Conservation (phyloP, 2,888 invertebrate species). For the Electrophaes corylata region DNA sequence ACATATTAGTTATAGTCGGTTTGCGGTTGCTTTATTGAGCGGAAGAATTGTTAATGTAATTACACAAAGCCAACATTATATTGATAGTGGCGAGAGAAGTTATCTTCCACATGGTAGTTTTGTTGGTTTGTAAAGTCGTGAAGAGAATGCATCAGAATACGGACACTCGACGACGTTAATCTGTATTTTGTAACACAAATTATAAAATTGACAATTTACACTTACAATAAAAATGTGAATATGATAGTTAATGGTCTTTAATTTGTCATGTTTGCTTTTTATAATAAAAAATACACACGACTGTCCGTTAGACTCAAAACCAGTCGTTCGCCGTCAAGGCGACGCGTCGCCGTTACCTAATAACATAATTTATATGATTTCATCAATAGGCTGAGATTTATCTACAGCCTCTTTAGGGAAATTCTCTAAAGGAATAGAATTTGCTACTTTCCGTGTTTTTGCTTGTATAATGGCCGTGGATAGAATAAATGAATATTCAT, state of each 20-base stretch:
- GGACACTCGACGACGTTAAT: too few relatives aligned
- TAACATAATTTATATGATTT: conserved; percentile 19
- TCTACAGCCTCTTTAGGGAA: conserved; percentile 21
- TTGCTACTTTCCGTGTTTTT: conserved; percentile 17
- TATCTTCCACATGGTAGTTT: conserved; percentile 27
- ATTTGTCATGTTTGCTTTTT: too few relatives aligned
- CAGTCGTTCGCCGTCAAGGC: neutral
- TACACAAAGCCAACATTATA: conserved; percentile 22
- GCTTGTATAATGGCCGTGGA: conserved; percentile 11
- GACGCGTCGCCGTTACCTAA: conserved; percentile 4
- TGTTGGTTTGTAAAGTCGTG: too few relatives aligned
- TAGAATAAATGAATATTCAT: conserved; percentile 26
- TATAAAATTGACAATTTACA: too few relatives aligned
- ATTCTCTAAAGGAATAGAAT: conserved; percentile 10
- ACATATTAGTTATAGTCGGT: conserved; percentile 27
- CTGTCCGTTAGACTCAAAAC: too few relatives aligned
- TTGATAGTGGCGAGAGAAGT: conserved; percentile 14
- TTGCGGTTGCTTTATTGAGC: conserved; percentile 31
- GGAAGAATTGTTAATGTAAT: conserved; percentile 41
- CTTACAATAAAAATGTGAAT: too few relatives aligned
- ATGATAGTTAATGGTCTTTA: too few relatives aligned
- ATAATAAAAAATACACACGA: too few relatives aligned
- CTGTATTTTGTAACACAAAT: too few relatives aligned
- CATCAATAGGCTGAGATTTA: conserved; percentile 31
- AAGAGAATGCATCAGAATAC: too few relatives aligned